Evolutionary conservation across 2,888 invertebrate species (phyloP), one percentile per base, ranked within the genome.

Genomic region (Zaprionus lineosus): DNA sequence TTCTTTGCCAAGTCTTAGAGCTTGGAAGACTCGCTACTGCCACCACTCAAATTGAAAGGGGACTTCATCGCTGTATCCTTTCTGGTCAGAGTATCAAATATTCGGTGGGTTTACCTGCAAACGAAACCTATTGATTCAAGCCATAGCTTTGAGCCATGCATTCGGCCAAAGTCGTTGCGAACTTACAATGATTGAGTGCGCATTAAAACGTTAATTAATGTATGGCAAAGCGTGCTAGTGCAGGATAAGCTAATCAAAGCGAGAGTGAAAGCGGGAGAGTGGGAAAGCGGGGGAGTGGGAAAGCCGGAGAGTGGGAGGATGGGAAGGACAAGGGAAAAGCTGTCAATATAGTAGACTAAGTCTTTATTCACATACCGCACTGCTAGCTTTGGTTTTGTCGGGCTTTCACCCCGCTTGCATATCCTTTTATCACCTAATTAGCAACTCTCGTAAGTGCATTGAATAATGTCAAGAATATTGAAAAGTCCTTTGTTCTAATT

Each of bases 141-240:
- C n/a, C n/a, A n/a, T n/a, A n/a, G 48, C 47, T 29, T 33, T 56
- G 46, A 33, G 15, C 33, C 34, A 47, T 39, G 21, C 37, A 33
- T 24, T 40, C 24, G n/a, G 18, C 24, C 12, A 21, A 3, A 24
- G 12, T 11, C 14, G 7, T 21, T 3, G 4, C 8, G 34, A 50
- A 60, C 44, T 66, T 46, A 44, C 36, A 43, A 57, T 65, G 52
- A 57, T 52, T 68, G 61, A 56, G 50, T 59, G 62, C 43, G 68
- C 50, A 61, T 36, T 47, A 59, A 55, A 72, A 59, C 46, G 68
- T 62, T 77, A 74, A 74, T 79, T 67, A 74, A 65, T 62, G 62
- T 59, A 44, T 55, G 55, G 31, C 69, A 41, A 36, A 16, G 29
- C n/a, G 34, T 24, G 15, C 8, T 47, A 39, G 14, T 8, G 29